phyloP scores from a whole-genome alignment of 2,888 invertebrate species.

The Sarcophaga variegata region DNA sequence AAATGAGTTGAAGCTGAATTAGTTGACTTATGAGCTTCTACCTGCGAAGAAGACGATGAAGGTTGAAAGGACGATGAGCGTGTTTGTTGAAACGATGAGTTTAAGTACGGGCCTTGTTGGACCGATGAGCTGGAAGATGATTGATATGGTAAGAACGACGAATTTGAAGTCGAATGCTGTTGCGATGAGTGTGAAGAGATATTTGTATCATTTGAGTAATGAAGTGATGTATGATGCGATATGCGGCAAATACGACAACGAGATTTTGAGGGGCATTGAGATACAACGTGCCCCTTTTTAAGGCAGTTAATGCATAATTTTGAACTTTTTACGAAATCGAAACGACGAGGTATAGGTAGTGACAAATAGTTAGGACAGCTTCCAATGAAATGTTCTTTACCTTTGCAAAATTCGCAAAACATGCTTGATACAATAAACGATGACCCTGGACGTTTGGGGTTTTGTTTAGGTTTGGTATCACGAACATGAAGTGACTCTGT shows the following conservation, averaged over 20 bases:
- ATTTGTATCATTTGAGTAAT: background rate
- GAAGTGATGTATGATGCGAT: conserved; percentile 25
- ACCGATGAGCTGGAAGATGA: background rate
- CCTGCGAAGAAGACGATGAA: background rate
- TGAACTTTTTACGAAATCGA: conserved; percentile 47
- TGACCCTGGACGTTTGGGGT: background rate
- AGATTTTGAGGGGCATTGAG: conserved; percentile 28
- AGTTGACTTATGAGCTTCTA: background rate
- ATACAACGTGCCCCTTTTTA: conserved; percentile 23
- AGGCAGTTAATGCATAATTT: conserved; percentile 46
- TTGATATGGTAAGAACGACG: background rate
- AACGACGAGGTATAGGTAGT: conserved; percentile 11
- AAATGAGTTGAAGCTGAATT: background rate
- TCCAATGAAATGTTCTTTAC: conserved; percentile 13
- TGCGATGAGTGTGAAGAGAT: conserved; percentile 6
- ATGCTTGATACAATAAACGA: conserved; percentile 15
- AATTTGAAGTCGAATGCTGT: background rate
- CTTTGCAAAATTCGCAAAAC: conserved; percentile 25
- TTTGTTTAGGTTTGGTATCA: background rate
- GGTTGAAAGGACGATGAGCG: background rate
- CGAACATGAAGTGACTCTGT: background rate
- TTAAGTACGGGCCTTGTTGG: background rate
- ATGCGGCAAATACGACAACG: conserved; percentile 30
- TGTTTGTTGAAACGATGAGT: conserved; percentile 4
- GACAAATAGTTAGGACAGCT: conserved; percentile 18